These are phyloP conservation scores for Hyphantria cunea DNA, from an alignment of 1,140 invertebrate species.

Conservation along the genomic window DNA sequence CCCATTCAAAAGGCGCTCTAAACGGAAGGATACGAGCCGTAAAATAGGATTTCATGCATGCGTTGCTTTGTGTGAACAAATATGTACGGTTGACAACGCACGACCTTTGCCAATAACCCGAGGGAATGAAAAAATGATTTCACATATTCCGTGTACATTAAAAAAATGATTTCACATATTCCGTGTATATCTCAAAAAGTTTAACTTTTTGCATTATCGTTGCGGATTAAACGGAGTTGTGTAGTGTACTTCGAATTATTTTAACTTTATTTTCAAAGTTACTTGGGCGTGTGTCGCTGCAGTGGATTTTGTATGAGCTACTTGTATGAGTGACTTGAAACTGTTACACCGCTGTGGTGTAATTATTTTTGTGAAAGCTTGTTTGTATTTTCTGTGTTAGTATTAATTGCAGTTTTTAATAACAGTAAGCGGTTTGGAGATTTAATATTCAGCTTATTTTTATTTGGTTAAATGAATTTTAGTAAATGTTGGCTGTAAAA, in stretches of 20 bases:
- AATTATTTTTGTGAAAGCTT: background rate
- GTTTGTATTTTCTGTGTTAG: background rate
- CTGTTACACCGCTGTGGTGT: background rate
- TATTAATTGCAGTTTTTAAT: background rate
- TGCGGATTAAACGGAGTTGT: background rate
- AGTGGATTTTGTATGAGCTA: background rate
- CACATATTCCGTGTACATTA: constrained; percentile 29
- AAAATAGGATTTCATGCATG: constrained; percentile 80
- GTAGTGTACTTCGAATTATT: background rate
- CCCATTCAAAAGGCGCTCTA: constrained; percentile 73
- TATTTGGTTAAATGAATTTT: too few relatives aligned
- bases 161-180: constrained; percentile 45
- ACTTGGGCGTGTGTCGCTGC: background rate
- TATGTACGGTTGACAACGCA: constrained; percentile 72
- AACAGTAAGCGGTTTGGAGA: background rate
- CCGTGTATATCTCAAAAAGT: constrained; percentile 24
- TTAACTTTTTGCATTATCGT: constrained; percentile 11
- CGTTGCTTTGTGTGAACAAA: constrained; percentile 75
- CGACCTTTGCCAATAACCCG: constrained; percentile 65
- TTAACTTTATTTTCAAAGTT: background rate
- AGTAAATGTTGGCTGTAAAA: too few relatives aligned
- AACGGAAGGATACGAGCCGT: constrained; percentile 74
- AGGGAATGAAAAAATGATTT: constrained; percentile 45
- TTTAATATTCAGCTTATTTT: too few relatives aligned
- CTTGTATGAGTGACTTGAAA: background rate